Base-by-base conservation (phyloP, 2,113 vertebrate genomes). In the Micronycteris hirsuta region DNA sequence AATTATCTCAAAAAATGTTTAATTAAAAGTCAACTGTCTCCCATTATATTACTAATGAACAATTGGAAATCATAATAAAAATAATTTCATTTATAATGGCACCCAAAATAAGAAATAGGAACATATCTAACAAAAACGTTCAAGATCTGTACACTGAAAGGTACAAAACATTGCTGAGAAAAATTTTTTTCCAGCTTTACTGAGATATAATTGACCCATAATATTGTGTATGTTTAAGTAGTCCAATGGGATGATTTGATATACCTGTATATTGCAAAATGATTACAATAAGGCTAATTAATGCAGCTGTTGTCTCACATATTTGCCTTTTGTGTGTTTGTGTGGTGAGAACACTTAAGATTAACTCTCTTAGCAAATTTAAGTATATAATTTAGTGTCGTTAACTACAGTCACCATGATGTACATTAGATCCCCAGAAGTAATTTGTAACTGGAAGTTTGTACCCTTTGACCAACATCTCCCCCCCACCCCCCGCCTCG, bases 41-140 rank as follows among this genome's bases (percentile, higher is more conserved):
- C 74, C 61, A 68, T 77, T 45, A 19, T 47, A 26, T 87, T 49
- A 58, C 17, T 14, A 4, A 24, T 47, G 41, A 70, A 38, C 63
- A 70, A 19, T 61, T 86, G 0, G 26, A 87, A 38, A 61, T 38
- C 86, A 5, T 67, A 76, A 86, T 86, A 28, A 68, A 86, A 41
- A 31, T 20, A 85, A 16, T 36, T 70, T 31, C 43, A n/a, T 43
- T 47, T 65, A 52, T 20, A 68, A 26, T 78, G 58, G 38, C 47
- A 31, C 47, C 61, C 28, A 68, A 68, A 56, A 43, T 80, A 43
- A 68, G 47, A 68, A 70, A 90, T 20, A n/a, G 47, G 74, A 68
- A 56, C 78, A 90, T 16, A 43, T 43, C 76, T 52, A 90, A 90
- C 16, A 78, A 78, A 93, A 80, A 38, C 24, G 33, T 68, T 49